Percentiles rank a stretch among this genome's conserved stretches.
Evolutionary conservation across 2,113 vertebrate genomes (phyloP).

Genomic region (Corythoichthys haematopterus): DNA sequence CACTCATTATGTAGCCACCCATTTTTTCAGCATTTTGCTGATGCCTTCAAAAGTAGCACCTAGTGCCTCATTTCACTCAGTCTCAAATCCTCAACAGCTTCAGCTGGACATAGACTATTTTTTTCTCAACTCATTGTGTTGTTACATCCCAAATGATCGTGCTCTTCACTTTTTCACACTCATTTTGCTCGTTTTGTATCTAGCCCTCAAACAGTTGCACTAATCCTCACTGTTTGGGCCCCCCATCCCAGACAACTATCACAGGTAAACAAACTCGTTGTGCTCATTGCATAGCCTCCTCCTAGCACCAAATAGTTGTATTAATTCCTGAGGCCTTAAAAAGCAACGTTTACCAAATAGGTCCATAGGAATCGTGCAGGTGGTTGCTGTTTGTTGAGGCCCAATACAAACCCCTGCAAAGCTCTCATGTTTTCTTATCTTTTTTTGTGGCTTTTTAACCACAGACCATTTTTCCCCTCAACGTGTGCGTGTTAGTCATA

Average conservation of each 20-base stretch:
- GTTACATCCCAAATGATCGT: not conserved
- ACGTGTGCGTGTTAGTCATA: conserved; percentile 31
- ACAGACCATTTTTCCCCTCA: not conserved
- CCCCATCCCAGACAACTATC: not conserved
- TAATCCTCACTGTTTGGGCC: not conserved
- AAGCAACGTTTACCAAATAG: conserved; percentile 23
- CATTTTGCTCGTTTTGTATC: not conserved
- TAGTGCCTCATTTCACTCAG: not conserved
- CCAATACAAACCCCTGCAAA: conserved; percentile 17
- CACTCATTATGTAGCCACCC: not conserved
- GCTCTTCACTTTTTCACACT: no score
- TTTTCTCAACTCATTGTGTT: not conserved
- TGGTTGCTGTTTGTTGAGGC: conserved; percentile 56
- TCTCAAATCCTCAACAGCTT: not conserved
- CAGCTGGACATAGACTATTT: not conserved
- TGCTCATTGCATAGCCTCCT: not conserved
- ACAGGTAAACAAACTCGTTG: not conserved
- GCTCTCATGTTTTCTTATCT: conserved; percentile 6
- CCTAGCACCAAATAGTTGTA: not conserved
- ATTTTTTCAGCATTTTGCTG: not conserved
- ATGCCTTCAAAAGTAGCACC: not conserved
- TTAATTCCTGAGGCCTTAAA: not conserved
- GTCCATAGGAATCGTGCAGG: conserved; percentile 64
- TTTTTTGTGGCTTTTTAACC: not conserved
- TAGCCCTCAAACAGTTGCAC: not conserved